Percentiles rank a stretch among this genome's conserved stretches.
phyloP scores from a whole-genome alignment of 2,113 vertebrate species.

The Barnardius zonarius region DNA sequence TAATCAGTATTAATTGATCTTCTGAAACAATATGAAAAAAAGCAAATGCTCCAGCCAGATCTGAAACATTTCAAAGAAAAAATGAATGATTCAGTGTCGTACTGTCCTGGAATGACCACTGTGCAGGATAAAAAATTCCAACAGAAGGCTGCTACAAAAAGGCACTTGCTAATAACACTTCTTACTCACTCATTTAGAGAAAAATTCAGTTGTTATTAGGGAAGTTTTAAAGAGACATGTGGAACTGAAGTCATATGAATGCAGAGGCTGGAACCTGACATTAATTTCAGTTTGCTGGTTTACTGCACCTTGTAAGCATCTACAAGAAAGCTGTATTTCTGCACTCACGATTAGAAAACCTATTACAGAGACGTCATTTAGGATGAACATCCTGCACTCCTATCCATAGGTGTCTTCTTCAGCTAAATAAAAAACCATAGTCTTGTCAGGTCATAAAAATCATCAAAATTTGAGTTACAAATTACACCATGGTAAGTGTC shows the following conservation, averaged over 20 bases:
- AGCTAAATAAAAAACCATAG: conserved; percentile 47
- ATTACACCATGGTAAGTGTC: neutral
- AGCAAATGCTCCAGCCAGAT: neutral
- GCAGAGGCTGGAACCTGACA: conserved; percentile 38
- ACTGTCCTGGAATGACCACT: neutral
- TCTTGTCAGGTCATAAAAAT: conserved; percentile 37
- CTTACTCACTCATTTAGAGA: conserved; percentile 35
- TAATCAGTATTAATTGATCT: neutral
- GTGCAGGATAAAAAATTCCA: neutral
- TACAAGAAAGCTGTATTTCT: conserved; percentile 27
- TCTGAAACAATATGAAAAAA: neutral
- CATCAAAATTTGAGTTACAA: conserved; percentile 46
- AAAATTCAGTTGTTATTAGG: conserved; percentile 19
- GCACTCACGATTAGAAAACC: conserved; percentile 39
- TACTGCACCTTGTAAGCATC: conserved; percentile 33
- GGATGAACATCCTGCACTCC: neutral
- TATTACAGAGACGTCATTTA: conserved; percentile 50
- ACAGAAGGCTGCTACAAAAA: neutral
- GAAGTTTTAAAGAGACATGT: conserved; percentile 25
- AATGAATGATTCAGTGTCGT: neutral
- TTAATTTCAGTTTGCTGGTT: conserved; percentile 48
- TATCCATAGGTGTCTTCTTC: conserved; percentile 48
- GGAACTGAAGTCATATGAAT: conserved; percentile 37
- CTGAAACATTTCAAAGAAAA: neutral
- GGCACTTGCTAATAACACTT: neutral